Evolutionary conservation across 2,113 vertebrate genomes (phyloP).

Genomic region (Cryptotis parvus): DNA sequence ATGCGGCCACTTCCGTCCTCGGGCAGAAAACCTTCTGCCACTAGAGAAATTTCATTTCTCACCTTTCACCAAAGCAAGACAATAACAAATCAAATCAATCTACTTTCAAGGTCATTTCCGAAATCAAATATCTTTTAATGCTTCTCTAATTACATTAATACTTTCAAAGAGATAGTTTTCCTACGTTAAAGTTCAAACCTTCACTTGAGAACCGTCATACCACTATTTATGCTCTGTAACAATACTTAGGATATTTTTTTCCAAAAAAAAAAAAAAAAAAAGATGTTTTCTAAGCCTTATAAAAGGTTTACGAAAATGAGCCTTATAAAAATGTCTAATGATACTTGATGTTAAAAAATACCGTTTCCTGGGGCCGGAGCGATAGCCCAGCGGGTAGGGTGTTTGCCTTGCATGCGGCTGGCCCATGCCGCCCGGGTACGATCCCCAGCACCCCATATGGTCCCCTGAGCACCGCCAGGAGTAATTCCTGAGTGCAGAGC

Average conservation of each 20-base stretch:
- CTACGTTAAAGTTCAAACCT: constrained; percentile 53
- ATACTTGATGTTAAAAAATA: constrained; percentile 10
- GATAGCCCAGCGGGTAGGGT: too few relatives aligned
- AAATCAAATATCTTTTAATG: constrained; percentile 19
- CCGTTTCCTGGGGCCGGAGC: background rate
- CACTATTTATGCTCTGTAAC: background rate
- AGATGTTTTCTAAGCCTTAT: too few relatives aligned
- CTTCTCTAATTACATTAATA: constrained; percentile 30
- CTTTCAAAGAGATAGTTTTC: background rate
- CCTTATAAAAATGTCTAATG: background rate
- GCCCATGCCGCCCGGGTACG: too few relatives aligned
- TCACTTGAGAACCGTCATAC: constrained; percentile 40
- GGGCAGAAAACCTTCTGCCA: constrained; percentile 89
- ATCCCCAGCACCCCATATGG: too few relatives aligned
- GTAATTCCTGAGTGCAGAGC: too few relatives aligned
- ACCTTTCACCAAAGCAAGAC: constrained; percentile 86
- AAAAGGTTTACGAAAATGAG: too few relatives aligned
- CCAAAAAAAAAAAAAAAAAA: constrained; percentile 12
- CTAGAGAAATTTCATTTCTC: constrained; percentile 89
- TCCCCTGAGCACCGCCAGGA: too few relatives aligned
- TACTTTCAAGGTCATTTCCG: constrained; percentile 18
- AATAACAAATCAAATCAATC: constrained; percentile 37
- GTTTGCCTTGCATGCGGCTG: too few relatives aligned
- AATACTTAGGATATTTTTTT: constrained; percentile 7
- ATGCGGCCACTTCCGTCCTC: constrained; percentile 92